Conservation (phyloP, 2,113 vertebrate species). For the Rafetus swinhoei region DNA sequence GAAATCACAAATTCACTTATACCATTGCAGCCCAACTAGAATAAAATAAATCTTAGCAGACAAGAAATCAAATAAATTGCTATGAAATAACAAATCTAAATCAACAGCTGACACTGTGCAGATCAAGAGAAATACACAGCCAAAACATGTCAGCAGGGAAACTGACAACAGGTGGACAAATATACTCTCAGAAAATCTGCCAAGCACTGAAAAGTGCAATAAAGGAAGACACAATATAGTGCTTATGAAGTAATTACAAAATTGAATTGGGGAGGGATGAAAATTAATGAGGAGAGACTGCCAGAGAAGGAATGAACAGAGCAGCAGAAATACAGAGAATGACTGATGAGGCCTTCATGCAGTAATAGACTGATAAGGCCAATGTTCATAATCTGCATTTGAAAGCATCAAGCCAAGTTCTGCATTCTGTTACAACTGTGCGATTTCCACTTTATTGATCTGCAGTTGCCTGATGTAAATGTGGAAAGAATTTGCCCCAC, state of each 20-base stretch:
- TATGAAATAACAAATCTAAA: conserved; percentile 54
- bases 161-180: conserved; percentile 52
- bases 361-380: not conserved
- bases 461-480: not conserved
- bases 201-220: conserved; percentile 11
- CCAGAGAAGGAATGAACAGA: not conserved
- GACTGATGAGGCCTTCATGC: not conserved
- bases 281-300: conserved; percentile 3
- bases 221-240: conserved; percentile 2
- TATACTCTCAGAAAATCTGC: conserved; percentile 25
- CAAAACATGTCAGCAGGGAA: not conserved
- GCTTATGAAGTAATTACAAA: conserved; percentile 47
- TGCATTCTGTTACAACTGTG: not conserved
- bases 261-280: not conserved
- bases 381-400: not conserved
- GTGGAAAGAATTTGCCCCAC: not conserved
- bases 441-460: not conserved
- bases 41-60: conserved; percentile 48
- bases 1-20: conserved; percentile 35
- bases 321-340: not conserved
- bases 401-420: not conserved
- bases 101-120: conserved; percentile 49
- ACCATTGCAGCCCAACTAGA: not conserved
- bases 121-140: conserved; percentile 39
- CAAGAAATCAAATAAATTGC: conserved; percentile 66